Evolutionary conservation across 2,888 invertebrate genomes (phyloP), one percentile per base, ranked within the genome.

Genomic region (Oscheius myriophilus): DNA sequence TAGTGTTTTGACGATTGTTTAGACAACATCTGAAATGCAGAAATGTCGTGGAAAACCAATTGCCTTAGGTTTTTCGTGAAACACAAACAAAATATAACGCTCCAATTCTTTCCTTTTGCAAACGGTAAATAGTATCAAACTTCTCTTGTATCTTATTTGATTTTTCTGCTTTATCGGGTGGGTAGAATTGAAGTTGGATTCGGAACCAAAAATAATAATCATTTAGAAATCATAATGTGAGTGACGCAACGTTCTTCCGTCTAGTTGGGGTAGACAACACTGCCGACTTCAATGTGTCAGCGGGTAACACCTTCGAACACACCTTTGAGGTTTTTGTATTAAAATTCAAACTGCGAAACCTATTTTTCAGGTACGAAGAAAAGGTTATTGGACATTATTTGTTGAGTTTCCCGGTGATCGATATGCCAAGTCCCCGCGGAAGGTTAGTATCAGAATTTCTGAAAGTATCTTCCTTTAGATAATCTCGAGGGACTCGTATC

Each of bases 371-470:
- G 84, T 85, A 21, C 78, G 81, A 53, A 69, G 85, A 45, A 85
- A 85, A 67, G 85, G 85, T 6, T 85, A 75, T 66, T 85, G 85
- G 85, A 86, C 85, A 39, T 68, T 85, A 51, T 86, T 85, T 65
- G 85, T 85, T 63, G 85, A 85, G 64, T 85, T 85, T 61, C 85
- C 85, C n/a, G 77, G 80, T 39, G 84, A 85, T 73, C 78, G 85
- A 25, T 85, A 82, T 57, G 82, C 81, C 9, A 82, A 80, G 63
- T 84, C 83, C 16, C 85, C 84, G 3, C 71, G 83, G 67, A 85
- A 85, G 61, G 80, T 80, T 21, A 18, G 6, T n/a, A 6, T 2
- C 14, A 39, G 1, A 11, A 54, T 12, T 18, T 25, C 14, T 12
- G n/a, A 2, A 54, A 25, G 12, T 12, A 41, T 21, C 33, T 41